Evolutionary conservation across 2,888 invertebrate genomes (phyloP).

Genomic region (Diarsia mendica): DNA sequence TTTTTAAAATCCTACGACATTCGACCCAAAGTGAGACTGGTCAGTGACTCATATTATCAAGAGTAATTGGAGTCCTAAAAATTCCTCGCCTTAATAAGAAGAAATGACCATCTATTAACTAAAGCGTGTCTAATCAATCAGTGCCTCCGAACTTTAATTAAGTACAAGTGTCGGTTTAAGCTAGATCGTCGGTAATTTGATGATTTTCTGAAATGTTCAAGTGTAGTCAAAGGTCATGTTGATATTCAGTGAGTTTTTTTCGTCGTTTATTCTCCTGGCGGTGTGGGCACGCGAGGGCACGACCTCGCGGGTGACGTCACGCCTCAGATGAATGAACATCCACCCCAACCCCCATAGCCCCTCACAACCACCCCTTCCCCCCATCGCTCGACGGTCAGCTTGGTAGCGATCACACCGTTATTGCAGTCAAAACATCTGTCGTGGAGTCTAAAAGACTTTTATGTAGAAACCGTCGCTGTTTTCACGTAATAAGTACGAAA

Average conservation of each 20-base stretch:
- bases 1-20: slow-evolving; percentile 16
- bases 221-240: slow-evolving; percentile 68
- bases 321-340: slow-evolving; percentile 86
- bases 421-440: slow-evolving; percentile 80
- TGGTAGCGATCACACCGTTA: slow-evolving; percentile 77
- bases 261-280: slow-evolving; percentile 72
- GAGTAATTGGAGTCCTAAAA: slow-evolving; percentile 42
- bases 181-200: slow-evolving; percentile 49
- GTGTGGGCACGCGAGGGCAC: slow-evolving; percentile 80
- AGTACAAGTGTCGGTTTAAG: slow-evolving; percentile 49
- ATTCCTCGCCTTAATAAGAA: slow-evolving; percentile 41
- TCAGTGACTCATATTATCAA: slow-evolving; percentile 35
- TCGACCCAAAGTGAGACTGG: slow-evolving; percentile 16
- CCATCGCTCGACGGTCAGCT: slow-evolving; percentile 76
- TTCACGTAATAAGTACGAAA: slow-evolving; percentile 55
- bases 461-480: slow-evolving; percentile 55
- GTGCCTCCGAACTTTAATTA: slow-evolving; percentile 50
- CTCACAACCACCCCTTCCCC: slow-evolving; percentile 62
- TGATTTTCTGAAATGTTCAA: slow-evolving; percentile 58
- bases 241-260: slow-evolving; percentile 75
- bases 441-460: slow-evolving; percentile 61
- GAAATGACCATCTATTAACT: slow-evolving; percentile 34
- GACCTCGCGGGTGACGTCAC: slow-evolving; percentile 87
- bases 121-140: slow-evolving; percentile 56
- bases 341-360: slow-evolving; percentile 70